These are phyloP conservation scores for Epsilonema sp. DNA, from an alignment of 2,888 invertebrate genomes.

Conservation along the genomic window DNA sequence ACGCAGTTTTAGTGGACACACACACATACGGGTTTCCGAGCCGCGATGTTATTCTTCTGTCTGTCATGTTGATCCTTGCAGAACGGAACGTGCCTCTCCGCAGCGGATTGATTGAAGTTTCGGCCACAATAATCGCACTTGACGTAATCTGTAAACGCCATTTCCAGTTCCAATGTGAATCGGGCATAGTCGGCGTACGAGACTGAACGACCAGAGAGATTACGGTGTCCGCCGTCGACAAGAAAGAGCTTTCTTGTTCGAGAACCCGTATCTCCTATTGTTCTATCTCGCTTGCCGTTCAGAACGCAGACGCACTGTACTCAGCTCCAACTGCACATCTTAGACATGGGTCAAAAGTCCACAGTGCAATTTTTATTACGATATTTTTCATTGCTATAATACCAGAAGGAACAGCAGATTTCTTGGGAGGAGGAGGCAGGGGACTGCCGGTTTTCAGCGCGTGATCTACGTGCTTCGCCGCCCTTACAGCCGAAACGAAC, in stretches of 20 bases:
- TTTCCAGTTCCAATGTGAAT: too few relatives aligned
- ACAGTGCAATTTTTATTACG: too few relatives aligned
- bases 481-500: constrained; percentile 69
- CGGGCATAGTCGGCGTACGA: too few relatives aligned
- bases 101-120: constrained; percentile 66
- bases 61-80: constrained; percentile 42
- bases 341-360: too few relatives aligned
- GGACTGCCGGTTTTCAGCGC: constrained; percentile 18
- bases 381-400: too few relatives aligned
- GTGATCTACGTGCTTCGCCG: constrained; percentile 55
- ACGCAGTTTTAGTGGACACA: too few relatives aligned
- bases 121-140: constrained; percentile 69
- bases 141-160: constrained; percentile 42
- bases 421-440: background rate
- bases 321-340: background rate
- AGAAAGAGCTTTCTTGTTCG: too few relatives aligned
- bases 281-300: too few relatives aligned
- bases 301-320: too few relatives aligned
- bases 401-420: background rate
- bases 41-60: background rate
- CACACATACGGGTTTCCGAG: too few relatives aligned
- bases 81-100: constrained; percentile 83
- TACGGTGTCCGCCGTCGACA: background rate
- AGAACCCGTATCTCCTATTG: too few relatives aligned
- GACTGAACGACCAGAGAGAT: background rate